Evolutionary conservation across 1,140 invertebrate species (phyloP).

Genomic region (Aphelenchoides fujianensis): DNA sequence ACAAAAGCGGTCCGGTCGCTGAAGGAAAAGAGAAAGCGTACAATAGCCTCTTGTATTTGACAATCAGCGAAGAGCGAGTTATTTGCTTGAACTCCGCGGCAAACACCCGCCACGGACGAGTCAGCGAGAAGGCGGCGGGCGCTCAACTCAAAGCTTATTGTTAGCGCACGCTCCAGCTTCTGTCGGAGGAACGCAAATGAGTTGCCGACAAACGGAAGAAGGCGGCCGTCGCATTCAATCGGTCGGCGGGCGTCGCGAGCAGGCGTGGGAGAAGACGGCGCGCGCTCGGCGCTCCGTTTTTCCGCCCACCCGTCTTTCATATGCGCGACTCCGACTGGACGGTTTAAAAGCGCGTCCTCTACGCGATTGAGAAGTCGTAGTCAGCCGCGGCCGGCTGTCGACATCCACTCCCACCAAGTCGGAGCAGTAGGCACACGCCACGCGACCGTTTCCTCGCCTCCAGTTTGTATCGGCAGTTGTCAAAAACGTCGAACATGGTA

Average conservation of each 20-base stretch:
- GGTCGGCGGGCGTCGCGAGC: neutral
- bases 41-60: neutral
- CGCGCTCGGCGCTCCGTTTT: neutral
- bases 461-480: slow-evolving; percentile 27
- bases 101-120: slow-evolving; percentile 1
- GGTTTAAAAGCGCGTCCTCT: slow-evolving; percentile 5
- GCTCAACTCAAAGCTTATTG: neutral
- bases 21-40: neutral
- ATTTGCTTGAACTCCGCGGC: too few species aligned
- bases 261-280: neutral
- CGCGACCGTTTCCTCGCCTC: neutral
- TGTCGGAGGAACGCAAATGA: slow-evolving; percentile 19
- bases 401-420: slow-evolving; percentile 15
- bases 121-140: neutral
- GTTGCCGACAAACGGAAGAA: slow-evolving; percentile 28
- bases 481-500: slow-evolving; percentile 17
- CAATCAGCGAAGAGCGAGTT: too few species aligned
- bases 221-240: neutral
- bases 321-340: slow-evolving; percentile 10
- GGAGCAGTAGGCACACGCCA: neutral
- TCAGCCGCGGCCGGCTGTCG: neutral
- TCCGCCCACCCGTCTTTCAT: neutral
- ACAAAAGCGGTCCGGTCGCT: neutral
- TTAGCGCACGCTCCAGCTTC: neutral
- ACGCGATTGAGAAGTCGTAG: neutral